Conservation (phyloP, 2,113 vertebrate genomes). For the Grus americana region DNA sequence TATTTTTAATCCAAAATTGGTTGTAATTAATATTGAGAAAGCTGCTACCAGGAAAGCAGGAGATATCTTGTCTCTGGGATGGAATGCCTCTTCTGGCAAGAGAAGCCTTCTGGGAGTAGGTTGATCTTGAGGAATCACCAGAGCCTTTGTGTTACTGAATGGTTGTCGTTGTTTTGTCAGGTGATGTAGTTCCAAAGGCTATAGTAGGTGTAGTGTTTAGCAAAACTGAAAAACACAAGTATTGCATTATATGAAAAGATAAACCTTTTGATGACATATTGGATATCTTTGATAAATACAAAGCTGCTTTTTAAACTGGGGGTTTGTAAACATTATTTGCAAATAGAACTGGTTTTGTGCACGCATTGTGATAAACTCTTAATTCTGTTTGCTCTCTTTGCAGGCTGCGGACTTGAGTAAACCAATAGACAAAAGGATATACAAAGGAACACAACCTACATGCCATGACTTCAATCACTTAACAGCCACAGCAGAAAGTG, state of each 20-base stretch:
- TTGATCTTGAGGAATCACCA: not conserved
- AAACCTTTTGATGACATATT: not conserved
- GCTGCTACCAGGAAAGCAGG: not conserved
- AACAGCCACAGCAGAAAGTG: conserved; percentile 96
- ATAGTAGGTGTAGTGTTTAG: not conserved
- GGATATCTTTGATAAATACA: not conserved
- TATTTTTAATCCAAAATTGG: not conserved
- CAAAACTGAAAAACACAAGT: not conserved
- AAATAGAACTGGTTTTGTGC: not conserved
- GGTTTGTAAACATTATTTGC: not conserved
- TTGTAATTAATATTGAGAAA: not conserved
- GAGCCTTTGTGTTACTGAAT: not conserved
- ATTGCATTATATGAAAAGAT: not conserved
- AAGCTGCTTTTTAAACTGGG: conserved; percentile 3
- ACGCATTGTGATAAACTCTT: conserved; percentile 24
- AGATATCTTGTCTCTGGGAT: not conserved
- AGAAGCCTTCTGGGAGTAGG: not conserved
- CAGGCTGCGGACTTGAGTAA: conserved; percentile 98
- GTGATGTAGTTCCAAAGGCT: not conserved
- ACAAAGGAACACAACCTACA: conserved; percentile 99
- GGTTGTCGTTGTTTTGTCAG: not conserved
- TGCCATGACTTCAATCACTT: conserved; percentile 99
- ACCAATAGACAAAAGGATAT: conserved; percentile 99
- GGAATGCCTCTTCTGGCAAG: not conserved
- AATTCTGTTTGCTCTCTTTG: conserved; percentile 66